These are phyloP conservation scores for Callosobruchus maculatus DNA, from an alignment of 2,888 invertebrate genomes.

Conservation along the genomic window DNA sequence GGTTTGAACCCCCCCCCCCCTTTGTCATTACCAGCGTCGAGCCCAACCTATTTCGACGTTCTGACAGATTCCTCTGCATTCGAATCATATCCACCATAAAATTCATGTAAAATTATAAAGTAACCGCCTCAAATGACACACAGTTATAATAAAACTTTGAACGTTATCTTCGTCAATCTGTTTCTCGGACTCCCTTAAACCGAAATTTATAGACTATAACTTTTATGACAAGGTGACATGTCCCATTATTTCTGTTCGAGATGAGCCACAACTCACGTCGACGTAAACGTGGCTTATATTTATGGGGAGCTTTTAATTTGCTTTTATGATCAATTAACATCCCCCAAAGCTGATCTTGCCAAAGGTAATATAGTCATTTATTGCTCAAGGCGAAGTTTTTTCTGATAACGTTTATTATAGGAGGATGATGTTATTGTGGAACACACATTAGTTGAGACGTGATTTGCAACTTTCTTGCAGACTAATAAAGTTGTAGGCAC, in stretches of 20 bases:
- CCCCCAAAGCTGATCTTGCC: not conserved
- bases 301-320: not conserved
- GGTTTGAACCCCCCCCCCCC: too few species aligned
- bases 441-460: not conserved
- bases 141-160: not conserved
- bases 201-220: constrained; percentile 44
- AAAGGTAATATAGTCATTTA: not conserved
- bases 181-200: constrained; percentile 24
- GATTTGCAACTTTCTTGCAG: not conserved
- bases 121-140: not conserved
- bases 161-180: not conserved
- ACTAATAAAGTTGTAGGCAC: not conserved
- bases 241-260: constrained; percentile 36
- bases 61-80: not conserved
- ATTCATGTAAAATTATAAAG: not conserved
- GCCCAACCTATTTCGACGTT: too few species aligned
- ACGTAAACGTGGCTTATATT: not conserved
- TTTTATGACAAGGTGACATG: constrained; percentile 42
- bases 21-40: too few species aligned
- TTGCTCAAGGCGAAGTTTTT: not conserved
- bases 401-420: not conserved
- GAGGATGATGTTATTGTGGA: not conserved
- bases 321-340: not conserved
- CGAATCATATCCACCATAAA: not conserved
- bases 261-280: not conserved